Base-by-base conservation (phyloP, 2,113 vertebrate species). In the Hepsetus odoe region DNA sequence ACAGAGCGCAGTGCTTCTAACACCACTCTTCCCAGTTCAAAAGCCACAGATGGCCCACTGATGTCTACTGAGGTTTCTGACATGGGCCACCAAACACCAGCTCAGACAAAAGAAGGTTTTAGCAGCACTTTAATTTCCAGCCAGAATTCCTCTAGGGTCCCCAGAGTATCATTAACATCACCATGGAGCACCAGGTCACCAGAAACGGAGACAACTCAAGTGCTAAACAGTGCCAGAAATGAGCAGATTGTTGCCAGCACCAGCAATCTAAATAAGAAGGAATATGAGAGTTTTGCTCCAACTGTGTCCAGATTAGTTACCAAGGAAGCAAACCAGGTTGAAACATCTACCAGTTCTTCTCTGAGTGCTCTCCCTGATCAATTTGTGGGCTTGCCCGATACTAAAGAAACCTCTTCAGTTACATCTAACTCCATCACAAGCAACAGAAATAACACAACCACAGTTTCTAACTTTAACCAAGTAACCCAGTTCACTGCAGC, bases 1-100 rank as follows among this genome's bases (percentile, higher is more conserved):
- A 10, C 59, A 44, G 38, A 62, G 32, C 56, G 24, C 72, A 56
- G 22, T 56, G 2, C 61, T 20, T 55, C 59, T 76, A 71, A 56
- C 24, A 49, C 58, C 18, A 5, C 70, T 16, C 33, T n/a, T 9
- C 28, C 30, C 8, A 61, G 26, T 40, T n/a, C 7, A 30, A 32
- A 24, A 13, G 2, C 33, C 35, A 76, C 72, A 38, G 40, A 62
- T 30, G 28, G 33, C 10, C 58, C 58, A 38, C 51, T 53, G 40
- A 18, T 20, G 11, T 58, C 61, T 20, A 14, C 33, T 40, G 61
- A 44, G 35, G 26, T 32, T 38, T 32, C 26, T 22, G 26, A 3
- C 75, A 75, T 18, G 33, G 24, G 22, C 14, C 38, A 40, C 22
- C 51, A 76, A n/a, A 64, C 46, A 59, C 12, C 72, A 79, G 5